Evolutionary conservation across 2,797 vertebrate genomes (phyloP), one percentile per base, ranked within the genome.

Genomic region (Tachyglossus aculeatus): DNA sequence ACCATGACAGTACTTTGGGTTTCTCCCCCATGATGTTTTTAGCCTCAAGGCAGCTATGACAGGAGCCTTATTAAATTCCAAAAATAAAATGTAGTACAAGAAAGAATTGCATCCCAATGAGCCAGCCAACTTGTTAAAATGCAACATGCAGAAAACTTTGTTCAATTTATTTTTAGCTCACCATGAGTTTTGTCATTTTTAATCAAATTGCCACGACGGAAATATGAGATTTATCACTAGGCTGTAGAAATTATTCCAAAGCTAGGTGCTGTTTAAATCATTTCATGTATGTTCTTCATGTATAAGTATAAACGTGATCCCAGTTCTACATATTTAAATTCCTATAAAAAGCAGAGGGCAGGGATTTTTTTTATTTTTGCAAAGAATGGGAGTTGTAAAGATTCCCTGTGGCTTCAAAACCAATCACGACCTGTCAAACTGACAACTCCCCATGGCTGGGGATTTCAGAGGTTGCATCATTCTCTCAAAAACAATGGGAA

Each of bases 51-150:
- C 92, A 93, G 88, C 91, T 93, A 93, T 94, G 93, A 93, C 93
- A 93, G 93, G 90, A 73, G 57, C 92, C 93, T 93, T 94, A 94
- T 94, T 94, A 94, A 92, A 94, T 92, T 92, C 91, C 92, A 91
- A 92, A 93, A 94, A 93, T 93, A 93, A 85, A 91, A 90, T 87
- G 85, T 88, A 90, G 89, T 84, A 90, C 78, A 84, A 91, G 91
- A 88, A 92, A 86, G 62, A 67, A 85, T 81, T 80, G 89, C 91
- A 93, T 93, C 91, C 87, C 90, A 92, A 93, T 92, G 91, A 94
- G 92, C 91, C 80, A 89, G 81, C 67, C 84, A 85, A 90, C 90
- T 91, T 91, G 89, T 93, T 93, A 93, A 91, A 91, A 93, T 93
- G 91, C 89, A 92, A 91, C 87, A 87, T 65, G 89, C 88, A 86